Percentiles rank a stretch among this genome's conserved stretches.
Evolutionary conservation across 2,113 vertebrate genomes (phyloP).

Genomic region (Aptenodytes forsteri): DNA sequence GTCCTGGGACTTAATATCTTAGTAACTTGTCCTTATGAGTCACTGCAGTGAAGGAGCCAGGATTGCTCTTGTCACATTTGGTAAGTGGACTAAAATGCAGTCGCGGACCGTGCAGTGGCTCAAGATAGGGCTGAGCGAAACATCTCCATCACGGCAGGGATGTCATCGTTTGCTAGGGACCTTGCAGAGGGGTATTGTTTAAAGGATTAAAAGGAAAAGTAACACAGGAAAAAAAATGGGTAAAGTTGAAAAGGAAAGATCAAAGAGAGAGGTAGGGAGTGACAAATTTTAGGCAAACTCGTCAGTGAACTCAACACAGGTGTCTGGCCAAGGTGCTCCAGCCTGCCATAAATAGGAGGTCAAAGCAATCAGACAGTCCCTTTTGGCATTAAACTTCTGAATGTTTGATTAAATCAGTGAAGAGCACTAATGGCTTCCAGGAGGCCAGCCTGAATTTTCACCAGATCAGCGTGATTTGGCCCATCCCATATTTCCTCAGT

Average conservation of each 20-base stretch:
- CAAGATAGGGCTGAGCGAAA: not conserved
- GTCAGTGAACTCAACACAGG: not conserved
- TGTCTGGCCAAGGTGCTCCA: not conserved
- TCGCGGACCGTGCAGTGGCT: not conserved
- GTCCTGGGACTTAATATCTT: slow-evolving; percentile 37
- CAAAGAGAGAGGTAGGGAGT: not conserved
- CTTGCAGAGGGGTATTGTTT: not conserved
- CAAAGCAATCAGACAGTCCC: not conserved
- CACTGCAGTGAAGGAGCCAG: slow-evolving; percentile 1
- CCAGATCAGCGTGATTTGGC: accelerated
- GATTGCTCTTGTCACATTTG: slow-evolving; percentile 4
- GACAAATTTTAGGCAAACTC: not conserved
- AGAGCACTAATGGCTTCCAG: not conserved
- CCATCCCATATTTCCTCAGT: not conserved
- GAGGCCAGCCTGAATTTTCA: not conserved
- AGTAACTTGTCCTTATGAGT: slow-evolving; percentile 41
- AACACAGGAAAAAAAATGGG: accelerated
- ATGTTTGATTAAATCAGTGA: not conserved
- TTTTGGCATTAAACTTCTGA: not conserved
- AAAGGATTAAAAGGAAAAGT: not conserved
- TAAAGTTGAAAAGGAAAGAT: not conserved
- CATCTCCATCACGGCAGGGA: not conserved
- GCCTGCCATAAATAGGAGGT: not conserved
- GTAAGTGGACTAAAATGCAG: not conserved
- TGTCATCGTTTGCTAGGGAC: not conserved